Base-by-base conservation (phyloP, 1,140 invertebrate genomes). In the Lordiphosa collinella region DNA sequence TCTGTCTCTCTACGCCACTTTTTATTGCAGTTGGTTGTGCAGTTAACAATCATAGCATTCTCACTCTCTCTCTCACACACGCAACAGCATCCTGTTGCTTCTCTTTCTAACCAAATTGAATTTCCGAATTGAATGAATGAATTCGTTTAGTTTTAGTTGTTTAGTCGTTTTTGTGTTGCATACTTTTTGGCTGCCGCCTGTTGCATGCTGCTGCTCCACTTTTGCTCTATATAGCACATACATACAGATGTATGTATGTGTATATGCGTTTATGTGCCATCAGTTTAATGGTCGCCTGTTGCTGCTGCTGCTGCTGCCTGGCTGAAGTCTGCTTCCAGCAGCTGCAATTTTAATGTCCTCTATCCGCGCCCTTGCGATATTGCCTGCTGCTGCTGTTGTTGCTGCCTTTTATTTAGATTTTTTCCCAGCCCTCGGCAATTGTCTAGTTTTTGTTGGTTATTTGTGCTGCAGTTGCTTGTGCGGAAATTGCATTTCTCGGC, bases 91-190 rank as follows among this genome's bases (percentile, higher is more conserved):
- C 41, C 41, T 41, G 38, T 50, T 47, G 50, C 35, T 35, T 58
- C 66, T 56, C 64, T 40, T 29, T 71, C 43, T 46, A 41, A 36
- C 68, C 62, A 85, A 84, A 84, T 84, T 84, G 79, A 84, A 84
- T 84, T 84, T 84, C 69, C 79, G 65, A 84, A 84, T 84, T 84
- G 79, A 84, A 84, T 84, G 76, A 80, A 80, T 65, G 62, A 68
- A 82, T 82, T 84, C 72, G 67, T 82, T 84, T 82, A 82, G 76
- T 64, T 82, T 84, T 70, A 69, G 66, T 82, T 82, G 76, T 82
- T 82, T 82, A 82, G 76, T 59, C 47, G 63, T 63, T 70, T 70
- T 79, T 60, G 37, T 40, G 66, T 61, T 84, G 76, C 78, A 76
- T 82, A 80, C 76, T 80, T 82, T 76, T 44, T 51, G 76, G 76